Conservation (phyloP, 2,113 vertebrate genomes). For the Colius striatus region DNA sequence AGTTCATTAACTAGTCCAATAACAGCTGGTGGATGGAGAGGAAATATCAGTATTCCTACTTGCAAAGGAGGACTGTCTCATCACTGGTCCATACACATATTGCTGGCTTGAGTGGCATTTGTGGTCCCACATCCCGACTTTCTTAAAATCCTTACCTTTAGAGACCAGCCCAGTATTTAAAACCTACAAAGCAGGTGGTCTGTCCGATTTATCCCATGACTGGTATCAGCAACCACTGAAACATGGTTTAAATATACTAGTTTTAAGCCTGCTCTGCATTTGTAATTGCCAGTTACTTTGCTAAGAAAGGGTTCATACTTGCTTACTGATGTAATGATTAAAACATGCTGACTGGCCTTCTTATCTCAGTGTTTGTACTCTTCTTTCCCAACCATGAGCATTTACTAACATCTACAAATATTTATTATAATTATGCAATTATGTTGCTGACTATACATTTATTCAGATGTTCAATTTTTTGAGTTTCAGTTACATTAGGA, state of each 20-base stretch:
- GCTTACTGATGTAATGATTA: background rate
- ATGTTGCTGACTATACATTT: background rate
- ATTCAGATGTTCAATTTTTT: background rate
- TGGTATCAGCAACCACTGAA: background rate
- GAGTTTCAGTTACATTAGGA: background rate
- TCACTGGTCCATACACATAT: background rate
- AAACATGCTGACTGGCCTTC: background rate
- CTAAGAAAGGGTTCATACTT: background rate
- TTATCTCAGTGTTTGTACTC: background rate
- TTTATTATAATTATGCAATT: background rate
- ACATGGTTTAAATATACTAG: background rate
- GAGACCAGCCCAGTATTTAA: background rate
- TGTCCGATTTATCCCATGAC: background rate
- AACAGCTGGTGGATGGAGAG: background rate
- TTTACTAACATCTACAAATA: background rate
- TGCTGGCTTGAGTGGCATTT: background rate
- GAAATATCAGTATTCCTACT: background rate
- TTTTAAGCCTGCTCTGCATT: background rate
- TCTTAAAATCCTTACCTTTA: background rate
- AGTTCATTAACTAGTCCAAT: background rate
- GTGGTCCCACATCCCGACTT: background rate
- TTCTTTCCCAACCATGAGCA: background rate
- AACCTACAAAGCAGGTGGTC: background rate
- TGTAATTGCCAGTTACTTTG: background rate
- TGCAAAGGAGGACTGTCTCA: background rate